Evolutionary conservation across 2,888 invertebrate species (phyloP), one percentile per base, ranked within the genome.

Genomic region (Epinotia ramella): DNA sequence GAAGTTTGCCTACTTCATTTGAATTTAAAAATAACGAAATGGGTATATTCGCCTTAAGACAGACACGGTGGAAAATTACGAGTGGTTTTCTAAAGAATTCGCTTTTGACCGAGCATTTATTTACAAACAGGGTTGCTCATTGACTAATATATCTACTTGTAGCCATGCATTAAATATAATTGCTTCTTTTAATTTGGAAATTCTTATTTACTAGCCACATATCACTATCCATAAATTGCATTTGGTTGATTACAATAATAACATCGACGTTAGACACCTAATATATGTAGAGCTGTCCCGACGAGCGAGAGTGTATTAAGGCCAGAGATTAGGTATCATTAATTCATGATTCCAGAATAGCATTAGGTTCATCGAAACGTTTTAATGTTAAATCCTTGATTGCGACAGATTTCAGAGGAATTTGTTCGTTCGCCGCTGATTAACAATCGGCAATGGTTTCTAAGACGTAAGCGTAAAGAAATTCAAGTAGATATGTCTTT

Each of bases 191-290:
- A 67, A 62, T 73, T 62, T 66, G 28, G 49, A 40, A 53, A 60
- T 73, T 33, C 20, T 6, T 46, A 62, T 5, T n/a, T 46, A 46
- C n/a, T 66, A 53, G 16, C 7, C 28, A 66, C 49, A 18, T 59
- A 46, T 65, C 65, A 28, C 24, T 57, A 18, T 44, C 33, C 20
- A 53, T 24, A 46, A 9, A 46, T 60, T 70, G 53, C 70, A 70
- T 40, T 73, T 73, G 13, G 60, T 62, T 60, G 73, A 67, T 73
- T 73, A 73, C 66, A 56, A 16, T 53, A 24, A 53, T 16, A 33
- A 49, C 49, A 46, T 46, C 49, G 28, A 49, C 53, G 53, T 53
- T 24, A 49, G 49, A 66, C 66, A 66, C 53, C n/a, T n/a, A n/a
- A n/a, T n/a, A 16, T 28, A 28, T 28, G 24, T 66, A 53, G 4